Percentiles rank a stretch among this genome's conserved stretches.
Conservation (phyloP, 2,113 vertebrate genomes). For the Isurus oxyrinchus region DNA sequence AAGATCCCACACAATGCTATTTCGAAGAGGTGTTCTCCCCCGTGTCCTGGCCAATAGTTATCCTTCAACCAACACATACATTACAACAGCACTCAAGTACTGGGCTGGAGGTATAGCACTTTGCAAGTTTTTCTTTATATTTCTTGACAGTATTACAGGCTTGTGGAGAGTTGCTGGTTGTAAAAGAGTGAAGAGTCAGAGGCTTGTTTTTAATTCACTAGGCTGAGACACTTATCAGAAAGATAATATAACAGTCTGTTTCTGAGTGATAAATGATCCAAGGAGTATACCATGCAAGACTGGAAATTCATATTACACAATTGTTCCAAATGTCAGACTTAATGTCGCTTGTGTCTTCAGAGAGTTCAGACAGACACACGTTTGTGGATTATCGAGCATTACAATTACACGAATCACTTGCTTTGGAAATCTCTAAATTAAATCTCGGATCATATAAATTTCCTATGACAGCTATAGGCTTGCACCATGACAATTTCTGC, state of each 20-base stretch:
- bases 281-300: not conserved
- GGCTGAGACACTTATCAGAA: not conserved
- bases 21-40: not conserved
- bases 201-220: not conserved
- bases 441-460: not conserved
- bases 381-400: not conserved
- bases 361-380: not conserved
- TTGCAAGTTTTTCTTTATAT: not conserved
- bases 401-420: not conserved
- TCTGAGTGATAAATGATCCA: not conserved
- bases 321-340: not conserved
- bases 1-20: not conserved
- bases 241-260: not conserved
- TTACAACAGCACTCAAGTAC: not conserved
- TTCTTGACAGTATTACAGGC: not conserved
- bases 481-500: not conserved
- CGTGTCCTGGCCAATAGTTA: not conserved
- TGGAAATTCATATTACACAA: not conserved
- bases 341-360: not conserved
- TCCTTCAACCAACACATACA: not conserved
- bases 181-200: not conserved
- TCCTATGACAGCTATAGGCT: not conserved
- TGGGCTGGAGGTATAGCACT: not conserved
- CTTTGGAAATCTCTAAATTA: constrained; percentile 6
- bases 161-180: not conserved